Evolutionary conservation across 2,888 invertebrate genomes (phyloP).

Genomic region (Gymnocheta viridis): DNA sequence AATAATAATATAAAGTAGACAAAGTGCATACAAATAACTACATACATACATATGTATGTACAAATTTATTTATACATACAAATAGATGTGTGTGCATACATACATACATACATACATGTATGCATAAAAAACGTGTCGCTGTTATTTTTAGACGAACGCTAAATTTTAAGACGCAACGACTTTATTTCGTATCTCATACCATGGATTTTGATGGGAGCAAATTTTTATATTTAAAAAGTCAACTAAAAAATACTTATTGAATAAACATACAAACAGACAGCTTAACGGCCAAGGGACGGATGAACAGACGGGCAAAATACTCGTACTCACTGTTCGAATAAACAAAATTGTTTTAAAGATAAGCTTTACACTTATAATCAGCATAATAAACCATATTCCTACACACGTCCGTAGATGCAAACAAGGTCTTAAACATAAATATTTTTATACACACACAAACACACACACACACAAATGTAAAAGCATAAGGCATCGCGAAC

Average conservation of each 20-base stretch:
- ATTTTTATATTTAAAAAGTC: conserved; percentile 33
- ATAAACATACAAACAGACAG: conserved; percentile 27
- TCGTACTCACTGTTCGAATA: conserved; percentile 29
- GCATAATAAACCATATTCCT: conserved; percentile 31
- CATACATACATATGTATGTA: not conserved
- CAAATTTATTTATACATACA: not conserved
- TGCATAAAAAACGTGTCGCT: conserved; percentile 50
- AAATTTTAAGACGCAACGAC: conserved; percentile 50
- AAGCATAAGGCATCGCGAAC: not conserved
- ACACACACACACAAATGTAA: too few relatives aligned
- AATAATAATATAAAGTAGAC: conserved; percentile 2
- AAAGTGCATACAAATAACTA: not conserved
- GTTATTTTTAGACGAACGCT: conserved; percentile 61
- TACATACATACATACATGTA: not conserved
- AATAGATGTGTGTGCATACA: not conserved
- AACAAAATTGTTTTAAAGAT: conserved; percentile 53
- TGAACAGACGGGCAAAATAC: not conserved
- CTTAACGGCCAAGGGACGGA: conserved; percentile 1
- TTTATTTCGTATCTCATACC: conserved; percentile 39
- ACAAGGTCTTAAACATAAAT: conserved; percentile 21
- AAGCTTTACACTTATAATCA: conserved; percentile 58
- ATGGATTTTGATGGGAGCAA: conserved; percentile 39
- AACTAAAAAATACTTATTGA: conserved; percentile 30
- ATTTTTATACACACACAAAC: not conserved
- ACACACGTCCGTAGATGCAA: not conserved